These are phyloP conservation scores for Thomomys bottae DNA, from an alignment of 2,113 vertebrate species.

Conservation along the genomic window DNA sequence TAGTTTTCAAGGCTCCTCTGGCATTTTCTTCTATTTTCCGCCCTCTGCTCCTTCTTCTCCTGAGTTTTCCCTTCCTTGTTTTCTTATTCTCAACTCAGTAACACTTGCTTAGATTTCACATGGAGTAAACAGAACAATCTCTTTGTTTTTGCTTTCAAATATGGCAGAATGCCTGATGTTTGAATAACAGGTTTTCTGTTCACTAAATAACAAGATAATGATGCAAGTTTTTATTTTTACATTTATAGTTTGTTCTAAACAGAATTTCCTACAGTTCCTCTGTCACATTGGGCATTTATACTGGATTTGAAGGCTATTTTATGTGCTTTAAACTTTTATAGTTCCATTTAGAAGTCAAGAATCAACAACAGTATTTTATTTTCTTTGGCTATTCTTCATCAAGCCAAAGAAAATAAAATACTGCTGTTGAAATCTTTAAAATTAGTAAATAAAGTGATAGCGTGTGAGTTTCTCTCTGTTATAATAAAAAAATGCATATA, in stretches of 20 bases:
- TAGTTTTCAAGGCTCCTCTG: background rate
- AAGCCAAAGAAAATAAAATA: background rate
- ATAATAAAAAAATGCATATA: conserved; percentile 18
- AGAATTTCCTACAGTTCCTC: background rate
- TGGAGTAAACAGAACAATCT: background rate
- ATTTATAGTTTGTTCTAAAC: background rate
- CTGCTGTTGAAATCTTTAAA: background rate
- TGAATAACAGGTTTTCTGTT: conserved; percentile 11
- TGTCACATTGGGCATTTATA: background rate
- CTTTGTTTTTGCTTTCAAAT: background rate
- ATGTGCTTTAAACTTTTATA: background rate
- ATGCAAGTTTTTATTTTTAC: no score
- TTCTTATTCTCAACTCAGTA: background rate
- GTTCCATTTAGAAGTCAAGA: background rate
- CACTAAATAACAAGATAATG: background rate
- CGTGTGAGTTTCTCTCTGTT: background rate
- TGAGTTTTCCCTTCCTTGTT: background rate
- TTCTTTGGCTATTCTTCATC: background rate
- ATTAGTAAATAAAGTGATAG: conserved; percentile 17
- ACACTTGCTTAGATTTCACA: background rate
- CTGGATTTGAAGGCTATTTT: background rate
- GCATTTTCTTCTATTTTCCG: background rate
- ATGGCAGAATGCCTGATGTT: background rate
- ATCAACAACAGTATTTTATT: no score
- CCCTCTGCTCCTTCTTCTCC: background rate